Evolutionary conservation across 2,113 vertebrate genomes (phyloP).

Genomic region (Xiphorhynchus elegans): DNA sequence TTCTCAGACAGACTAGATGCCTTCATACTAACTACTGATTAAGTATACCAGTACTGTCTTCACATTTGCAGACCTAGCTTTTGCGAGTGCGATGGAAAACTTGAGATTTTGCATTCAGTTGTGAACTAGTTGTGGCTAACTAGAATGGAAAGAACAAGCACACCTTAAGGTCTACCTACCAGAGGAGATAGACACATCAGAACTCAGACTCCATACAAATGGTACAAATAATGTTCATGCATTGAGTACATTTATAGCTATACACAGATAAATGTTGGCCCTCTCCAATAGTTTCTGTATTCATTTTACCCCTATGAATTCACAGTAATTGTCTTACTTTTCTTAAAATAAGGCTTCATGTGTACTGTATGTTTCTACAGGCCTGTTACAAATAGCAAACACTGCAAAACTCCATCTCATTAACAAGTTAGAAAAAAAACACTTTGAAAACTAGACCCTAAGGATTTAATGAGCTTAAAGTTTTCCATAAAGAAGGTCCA

Average conservation of each 20-base stretch:
- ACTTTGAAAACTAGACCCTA: background rate
- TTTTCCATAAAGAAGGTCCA: background rate
- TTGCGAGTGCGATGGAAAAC: background rate
- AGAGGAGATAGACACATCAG: background rate
- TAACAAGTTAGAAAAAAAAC: background rate
- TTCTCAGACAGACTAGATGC: background rate
- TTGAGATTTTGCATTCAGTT: background rate
- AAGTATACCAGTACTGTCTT: background rate
- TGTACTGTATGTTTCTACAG: background rate
- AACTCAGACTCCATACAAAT: background rate
- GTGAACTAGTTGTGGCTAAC: fast-evolving
- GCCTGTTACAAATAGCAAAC: background rate
- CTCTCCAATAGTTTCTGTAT: background rate
- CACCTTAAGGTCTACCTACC: background rate
- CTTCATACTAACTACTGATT: background rate
- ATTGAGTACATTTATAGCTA: background rate
- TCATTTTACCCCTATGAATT: background rate
- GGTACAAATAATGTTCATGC: background rate
- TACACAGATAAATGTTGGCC: background rate
- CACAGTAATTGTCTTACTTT: background rate
- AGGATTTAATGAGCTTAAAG: background rate
- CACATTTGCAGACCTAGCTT: background rate
- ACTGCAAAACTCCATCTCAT: background rate
- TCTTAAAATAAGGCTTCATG: background rate
- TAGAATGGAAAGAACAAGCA: background rate